These are phyloP conservation scores for Pagrus major DNA, from an alignment of 2,113 vertebrate genomes.

Conservation along the genomic window DNA sequence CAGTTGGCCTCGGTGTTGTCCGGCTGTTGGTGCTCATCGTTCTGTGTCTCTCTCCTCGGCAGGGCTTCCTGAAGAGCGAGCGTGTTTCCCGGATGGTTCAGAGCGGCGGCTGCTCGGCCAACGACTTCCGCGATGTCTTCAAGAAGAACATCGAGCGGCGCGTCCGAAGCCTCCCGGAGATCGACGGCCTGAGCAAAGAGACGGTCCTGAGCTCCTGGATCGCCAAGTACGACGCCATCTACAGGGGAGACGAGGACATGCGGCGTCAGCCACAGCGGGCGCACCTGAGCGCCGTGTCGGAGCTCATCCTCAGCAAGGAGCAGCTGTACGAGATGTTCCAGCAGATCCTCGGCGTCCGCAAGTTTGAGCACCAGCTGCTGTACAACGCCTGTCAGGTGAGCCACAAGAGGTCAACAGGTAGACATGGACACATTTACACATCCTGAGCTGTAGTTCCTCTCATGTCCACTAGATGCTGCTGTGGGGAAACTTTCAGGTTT, in stretches of 20 bases:
- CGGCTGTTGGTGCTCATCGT: neutral
- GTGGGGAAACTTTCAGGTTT: neutral
- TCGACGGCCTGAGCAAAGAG: slow-evolving; percentile 98
- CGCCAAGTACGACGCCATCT: slow-evolving; percentile 96
- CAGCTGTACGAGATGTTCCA: slow-evolving; percentile 99
- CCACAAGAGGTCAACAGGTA: neutral
- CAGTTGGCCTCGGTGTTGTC: no score
- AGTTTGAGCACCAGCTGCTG: slow-evolving; percentile 96
- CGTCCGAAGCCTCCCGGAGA: slow-evolving; percentile 95
- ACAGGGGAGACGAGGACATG: slow-evolving; percentile 92
- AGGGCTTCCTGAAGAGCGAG: slow-evolving; percentile 98
- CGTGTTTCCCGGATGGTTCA: slow-evolving; percentile 96
- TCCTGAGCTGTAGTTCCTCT: neutral
- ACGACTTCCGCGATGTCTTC: slow-evolving; percentile 96
- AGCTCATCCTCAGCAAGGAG: slow-evolving; percentile 98
- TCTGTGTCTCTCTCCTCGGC: neutral
- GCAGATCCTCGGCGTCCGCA: slow-evolving; percentile 94
- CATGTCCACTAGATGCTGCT: neutral
- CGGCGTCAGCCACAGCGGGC: slow-evolving; percentile 89
- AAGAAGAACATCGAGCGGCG: slow-evolving; percentile 98
- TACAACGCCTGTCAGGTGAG: slow-evolving; percentile 98
- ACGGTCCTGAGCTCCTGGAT: slow-evolving; percentile 98
- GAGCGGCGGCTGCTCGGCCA: slow-evolving; percentile 94
- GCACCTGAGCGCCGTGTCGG: slow-evolving; percentile 91
- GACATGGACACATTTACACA: neutral